These are phyloP conservation scores for Microctenopoma lineatum DNA, from an alignment of 2,797 vertebrate species.

Conservation along the genomic window DNA sequence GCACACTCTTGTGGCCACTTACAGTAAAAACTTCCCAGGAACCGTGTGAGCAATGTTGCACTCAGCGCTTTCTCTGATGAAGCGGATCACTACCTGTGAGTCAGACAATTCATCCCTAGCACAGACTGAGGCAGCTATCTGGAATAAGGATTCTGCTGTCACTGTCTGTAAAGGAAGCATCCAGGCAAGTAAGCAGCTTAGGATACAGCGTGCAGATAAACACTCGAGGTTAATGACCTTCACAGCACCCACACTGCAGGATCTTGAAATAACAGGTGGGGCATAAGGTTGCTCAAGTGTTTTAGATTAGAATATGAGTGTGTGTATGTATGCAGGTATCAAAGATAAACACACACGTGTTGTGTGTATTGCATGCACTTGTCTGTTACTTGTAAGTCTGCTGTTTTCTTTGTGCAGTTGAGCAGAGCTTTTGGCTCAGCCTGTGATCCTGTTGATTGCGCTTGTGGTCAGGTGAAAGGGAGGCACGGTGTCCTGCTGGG, in stretches of 20 bases:
- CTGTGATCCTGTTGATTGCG: slow-evolving; percentile 58
- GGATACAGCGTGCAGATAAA: slow-evolving; percentile 33
- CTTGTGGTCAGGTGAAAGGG: slow-evolving; percentile 63
- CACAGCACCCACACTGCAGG: background rate
- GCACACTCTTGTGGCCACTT: slow-evolving; percentile 78
- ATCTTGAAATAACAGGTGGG: slow-evolving; percentile 35
- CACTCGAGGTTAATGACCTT: slow-evolving; percentile 35
- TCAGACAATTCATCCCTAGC: slow-evolving; percentile 38
- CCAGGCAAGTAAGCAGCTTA: slow-evolving; percentile 34
- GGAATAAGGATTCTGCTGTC: slow-evolving; percentile 34
- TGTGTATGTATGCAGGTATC: background rate
- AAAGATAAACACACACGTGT: background rate
- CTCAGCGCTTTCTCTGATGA: slow-evolving; percentile 32
- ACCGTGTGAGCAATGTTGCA: slow-evolving; percentile 22
- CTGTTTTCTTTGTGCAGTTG: slow-evolving; percentile 23
- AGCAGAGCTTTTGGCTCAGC: slow-evolving; percentile 36
- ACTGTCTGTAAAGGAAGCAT: slow-evolving; percentile 41
- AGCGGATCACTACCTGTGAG: slow-evolving; percentile 29
- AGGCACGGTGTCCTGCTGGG: slow-evolving; percentile 43
- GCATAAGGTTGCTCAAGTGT: slow-evolving; percentile 10
- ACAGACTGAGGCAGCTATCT: slow-evolving; percentile 26
- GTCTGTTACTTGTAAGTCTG: background rate
- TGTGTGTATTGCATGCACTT: slow-evolving; percentile 11
- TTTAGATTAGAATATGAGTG: slow-evolving; percentile 1
- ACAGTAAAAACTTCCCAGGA: background rate